Evolutionary conservation across 2,113 vertebrate species (phyloP), one percentile per base, ranked within the genome.

Genomic region (Leptobrachium ailaonicum): DNA sequence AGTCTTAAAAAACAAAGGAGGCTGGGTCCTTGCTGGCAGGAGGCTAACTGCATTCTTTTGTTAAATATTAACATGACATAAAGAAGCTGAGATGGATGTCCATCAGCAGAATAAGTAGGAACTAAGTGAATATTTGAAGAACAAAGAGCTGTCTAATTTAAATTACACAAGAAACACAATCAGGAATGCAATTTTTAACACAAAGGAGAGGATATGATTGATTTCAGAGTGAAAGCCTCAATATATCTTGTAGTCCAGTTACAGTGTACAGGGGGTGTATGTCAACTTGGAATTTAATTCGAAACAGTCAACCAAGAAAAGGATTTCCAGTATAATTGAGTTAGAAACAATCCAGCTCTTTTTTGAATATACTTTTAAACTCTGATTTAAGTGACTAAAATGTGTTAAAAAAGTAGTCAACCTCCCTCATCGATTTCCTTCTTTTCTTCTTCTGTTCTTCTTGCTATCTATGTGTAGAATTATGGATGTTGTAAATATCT

Each of bases 71-170:
- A 89, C 91, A 92, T 90, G 89, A 91, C 92, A 91, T 93, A 89
- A 90, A 87, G 89, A 86, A 68, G 86, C 75, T 90, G 89, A 91
- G 91, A 88, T 93, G 88, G 89, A 91, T 89, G 91, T 92, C 92
- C 91, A 90, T 93, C 92, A 93, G 85, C 86, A 92, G 89, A 90
- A 91, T 91, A 88, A 92, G 88, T 89, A 91, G 85, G 87, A 88
- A 86, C 89, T 90, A 88, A 90, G 87, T 91, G 89, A 90, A 87
- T 91, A 86, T 91, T 91, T 85, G 88, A 88, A 90, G 90, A 90
- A 93, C 90, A 93, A 93, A 92, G 89, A 90, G 87, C 91, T 92
- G 90, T 87, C 89, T 91, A 87, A 92, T 91, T 93, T 90, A 92
- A 93, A 93, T 92, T 86, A 88, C 86, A 86, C 87, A 88, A 89